Evolutionary conservation across 1,140 invertebrate species (phyloP).

Genomic region (Contarinia nasturtii): DNA sequence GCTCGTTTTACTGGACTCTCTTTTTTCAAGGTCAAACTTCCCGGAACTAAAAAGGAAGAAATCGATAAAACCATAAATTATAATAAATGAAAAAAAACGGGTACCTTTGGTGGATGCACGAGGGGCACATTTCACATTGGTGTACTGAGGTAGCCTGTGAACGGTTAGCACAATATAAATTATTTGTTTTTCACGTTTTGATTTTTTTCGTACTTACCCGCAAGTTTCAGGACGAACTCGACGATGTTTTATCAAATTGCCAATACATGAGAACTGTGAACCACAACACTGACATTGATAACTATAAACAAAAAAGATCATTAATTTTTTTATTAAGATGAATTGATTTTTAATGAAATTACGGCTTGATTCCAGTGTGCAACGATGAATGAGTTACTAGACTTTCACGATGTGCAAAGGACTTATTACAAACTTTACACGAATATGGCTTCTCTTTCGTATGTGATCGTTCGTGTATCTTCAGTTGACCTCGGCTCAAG

Average conservation of each 20-base stretch:
- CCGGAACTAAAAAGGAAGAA: not conserved
- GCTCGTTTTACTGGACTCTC: not conserved
- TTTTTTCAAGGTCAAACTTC: not conserved
- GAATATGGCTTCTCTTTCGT: slow-evolving; percentile 27
- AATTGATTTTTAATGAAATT: too few species aligned
- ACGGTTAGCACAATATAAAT: too few species aligned
- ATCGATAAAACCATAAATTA: not conserved
- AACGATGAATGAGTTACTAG: slow-evolving; percentile 27
- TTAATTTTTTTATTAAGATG: too few species aligned
- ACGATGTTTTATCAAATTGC: slow-evolving; percentile 25
- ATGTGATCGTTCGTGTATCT: slow-evolving; percentile 25
- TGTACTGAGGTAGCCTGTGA: slow-evolving; percentile 14
- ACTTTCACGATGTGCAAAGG: slow-evolving; percentile 29
- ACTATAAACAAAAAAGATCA: too few species aligned
- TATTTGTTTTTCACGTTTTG: too few species aligned
- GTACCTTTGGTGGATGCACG: too few species aligned
- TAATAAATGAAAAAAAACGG: too few species aligned
- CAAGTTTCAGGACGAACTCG: slow-evolving; percentile 22
- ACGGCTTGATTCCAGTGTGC: slow-evolving; percentile 29
- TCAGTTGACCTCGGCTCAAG: slow-evolving; percentile 13
- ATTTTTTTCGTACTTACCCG: too few species aligned
- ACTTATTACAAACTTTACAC: slow-evolving; percentile 27
- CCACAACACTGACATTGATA: slow-evolving; percentile 22
- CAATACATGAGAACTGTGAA: slow-evolving; percentile 23
- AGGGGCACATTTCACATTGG: not conserved